Base-by-base conservation (phyloP, 2,888 invertebrate genomes). In the Hemithea aestivaria region DNA sequence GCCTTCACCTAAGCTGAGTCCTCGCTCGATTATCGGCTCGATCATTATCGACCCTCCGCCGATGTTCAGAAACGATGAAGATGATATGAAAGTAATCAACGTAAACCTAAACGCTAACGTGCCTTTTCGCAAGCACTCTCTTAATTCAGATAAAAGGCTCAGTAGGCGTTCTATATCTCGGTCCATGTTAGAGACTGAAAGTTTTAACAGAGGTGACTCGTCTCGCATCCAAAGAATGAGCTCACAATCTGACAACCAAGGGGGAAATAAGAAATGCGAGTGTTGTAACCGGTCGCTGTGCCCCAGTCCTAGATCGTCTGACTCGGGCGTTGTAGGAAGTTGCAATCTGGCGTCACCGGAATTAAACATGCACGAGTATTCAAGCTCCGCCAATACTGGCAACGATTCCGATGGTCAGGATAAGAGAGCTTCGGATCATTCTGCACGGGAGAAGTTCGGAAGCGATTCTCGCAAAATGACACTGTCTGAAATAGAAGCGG, bases 271-370 rank as follows among this genome's bases (percentile, higher is more conserved):
- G 44, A 85, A 83, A 62, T 91, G 91, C 56, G 89, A 89, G 59
- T 91, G 90, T 56, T 91, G 91, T 51, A 89, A 89, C 53, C 85
- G 88, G 53, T 91, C 90, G 0, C 72, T 89, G 51, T 91, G 90
- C 48, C 90, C 90, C 23, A 93, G 93, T 72, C 92, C 92, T 0
- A 85, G 93, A 46, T 93, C 93, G 5, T 95, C 95, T 8, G 94
- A 94, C 69, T 95, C 95, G 0, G 96, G 96, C 11, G 93, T 96
- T 80, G 95, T 94, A 0, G 95, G 95, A 12, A 94, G 94, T 74
- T 94, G 92, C 62, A 91, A 91, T 37, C 84, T 93, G 43, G 90
- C 93, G 3, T 92, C 93, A 0, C 93, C 93, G 0, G 93, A 93
- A 71, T 84, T 91, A n/a, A 78, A 82, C 26, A 72, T 82, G 69